Percentiles rank a stretch among this genome's conserved stretches.
Evolutionary conservation across 1,140 invertebrate genomes (phyloP).

Genomic region (Drosophila novamexicana): DNA sequence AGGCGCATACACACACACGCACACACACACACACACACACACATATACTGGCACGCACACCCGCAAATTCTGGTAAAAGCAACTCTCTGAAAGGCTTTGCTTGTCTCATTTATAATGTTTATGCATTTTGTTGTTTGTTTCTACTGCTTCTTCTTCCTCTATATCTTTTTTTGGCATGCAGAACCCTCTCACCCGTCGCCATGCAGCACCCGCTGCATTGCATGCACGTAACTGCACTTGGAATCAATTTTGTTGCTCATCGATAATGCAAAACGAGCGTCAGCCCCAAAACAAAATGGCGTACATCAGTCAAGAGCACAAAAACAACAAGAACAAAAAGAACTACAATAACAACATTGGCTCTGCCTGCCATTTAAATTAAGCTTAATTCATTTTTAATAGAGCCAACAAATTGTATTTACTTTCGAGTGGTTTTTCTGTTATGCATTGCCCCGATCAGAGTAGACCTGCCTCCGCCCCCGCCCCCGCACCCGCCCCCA

Average conservation of each 20-base stretch:
- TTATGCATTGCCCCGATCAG: slow-evolving; percentile 1
- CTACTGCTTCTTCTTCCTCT: not conserved
- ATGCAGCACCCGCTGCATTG: slow-evolving; percentile 32
- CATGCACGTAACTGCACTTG: slow-evolving; percentile 73
- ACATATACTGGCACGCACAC: not conserved
- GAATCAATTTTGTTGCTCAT: slow-evolving; percentile 77
- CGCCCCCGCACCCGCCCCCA: no score
- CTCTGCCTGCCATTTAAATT: slow-evolving; percentile 32
- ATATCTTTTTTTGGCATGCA: not conserved
- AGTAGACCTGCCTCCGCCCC: not conserved
- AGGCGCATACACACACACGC: slow-evolving; percentile 12
- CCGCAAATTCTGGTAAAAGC: no score
- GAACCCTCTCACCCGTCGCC: not conserved
- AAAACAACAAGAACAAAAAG: slow-evolving; percentile 28
- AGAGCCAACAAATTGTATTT: slow-evolving; percentile 72
- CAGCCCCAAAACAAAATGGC: slow-evolving; percentile 67
- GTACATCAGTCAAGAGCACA: slow-evolving; percentile 48
- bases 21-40: slow-evolving; percentile 1
- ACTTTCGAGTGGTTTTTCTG: slow-evolving; percentile 65
- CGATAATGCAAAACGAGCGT: slow-evolving; percentile 65
- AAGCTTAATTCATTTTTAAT: slow-evolving; percentile 76
- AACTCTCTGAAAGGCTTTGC: slow-evolving; percentile 40
- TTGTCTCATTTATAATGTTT: slow-evolving; percentile 52
- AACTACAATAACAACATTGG: not conserved
- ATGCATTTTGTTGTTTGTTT: slow-evolving; percentile 23